A percentile compares a stretch with the other conserved stretches of the same genome.
Evolutionary conservation across 2,113 vertebrate genomes (phyloP).

Genomic region (Pelobates fuscus): DNA sequence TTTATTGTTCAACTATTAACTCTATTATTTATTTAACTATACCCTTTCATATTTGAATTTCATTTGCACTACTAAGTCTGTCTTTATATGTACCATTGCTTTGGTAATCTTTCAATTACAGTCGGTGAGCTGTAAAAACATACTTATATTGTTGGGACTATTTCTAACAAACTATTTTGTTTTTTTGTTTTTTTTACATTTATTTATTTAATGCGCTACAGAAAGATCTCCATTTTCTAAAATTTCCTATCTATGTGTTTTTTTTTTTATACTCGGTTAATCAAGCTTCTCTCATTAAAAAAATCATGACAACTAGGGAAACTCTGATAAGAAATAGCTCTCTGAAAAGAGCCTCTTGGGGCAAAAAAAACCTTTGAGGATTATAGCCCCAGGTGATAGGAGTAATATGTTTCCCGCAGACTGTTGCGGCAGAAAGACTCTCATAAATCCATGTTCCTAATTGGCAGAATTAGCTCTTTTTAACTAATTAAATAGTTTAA

Average conservation of each 20-base stretch:
- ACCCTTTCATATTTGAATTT: too few species aligned
- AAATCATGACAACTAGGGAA: conserved; percentile 20
- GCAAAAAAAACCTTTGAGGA: conserved; percentile 50
- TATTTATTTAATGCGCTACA: too few species aligned
- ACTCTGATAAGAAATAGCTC: conserved; percentile 20
- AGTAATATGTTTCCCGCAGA: conserved; percentile 50
- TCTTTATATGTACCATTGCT: too few species aligned
- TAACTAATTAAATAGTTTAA: conserved; percentile 52
- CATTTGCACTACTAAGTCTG: too few species aligned
- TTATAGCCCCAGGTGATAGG: conserved; percentile 49
- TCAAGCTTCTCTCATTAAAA: conserved; percentile 39
- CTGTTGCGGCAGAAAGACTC: conserved; percentile 41
- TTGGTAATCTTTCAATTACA: too few species aligned
- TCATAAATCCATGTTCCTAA: conserved; percentile 49
- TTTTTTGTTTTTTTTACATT: not conserved
- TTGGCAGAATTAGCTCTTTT: conserved; percentile 52
- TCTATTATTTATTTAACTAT: too few species aligned
- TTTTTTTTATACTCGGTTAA: conserved; percentile 46
- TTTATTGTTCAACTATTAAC: too few species aligned
- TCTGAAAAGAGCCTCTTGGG: conserved; percentile 36
- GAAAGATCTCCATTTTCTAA: too few species aligned
- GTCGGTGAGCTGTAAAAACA: too few species aligned
- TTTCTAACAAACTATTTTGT: too few species aligned
- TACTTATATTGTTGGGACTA: too few species aligned
- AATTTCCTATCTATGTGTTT: conserved; percentile 40